Evolutionary conservation across 2,888 invertebrate species (phyloP), one percentile per base, ranked within the genome.

Genomic region (Melanargia galathea): DNA sequence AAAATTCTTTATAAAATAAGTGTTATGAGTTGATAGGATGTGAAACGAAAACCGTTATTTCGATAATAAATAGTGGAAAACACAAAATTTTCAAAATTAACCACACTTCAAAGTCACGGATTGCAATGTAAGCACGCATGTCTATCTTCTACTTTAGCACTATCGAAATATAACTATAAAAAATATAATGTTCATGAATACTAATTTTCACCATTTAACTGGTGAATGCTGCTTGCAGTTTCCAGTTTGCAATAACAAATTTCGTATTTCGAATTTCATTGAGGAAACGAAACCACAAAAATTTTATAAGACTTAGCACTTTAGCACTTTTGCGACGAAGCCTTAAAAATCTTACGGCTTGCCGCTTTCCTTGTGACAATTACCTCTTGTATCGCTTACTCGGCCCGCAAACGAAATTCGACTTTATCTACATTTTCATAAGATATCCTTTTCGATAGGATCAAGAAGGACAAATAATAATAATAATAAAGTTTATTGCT

Each of bases 101-200:
- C 89, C 84, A 77, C 84, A 87, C 86, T 81, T 77, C 75, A 75
- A 76, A 72, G 30, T 78, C 87, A 87, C 86, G 78, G 80, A 85
- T 79, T 86, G 90, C 86, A 87, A 84, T 81, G 78, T 80, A 77
- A 84, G 89, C 90, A 90, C 88, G 90, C 90, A 90, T 91, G 90
- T 82, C 83, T 84, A 82, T 83, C 81, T 82, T 78, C 70, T 78
- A n/a, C n/a, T n/a, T n/a, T n/a, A 81, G 89, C 87, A 90, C 89
- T 79, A 64, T 75, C 73, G 72, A 78, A 58, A 22, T 70, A 71
- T 71, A 68, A 74, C 69, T 65, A 63, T 71, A 76, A 69, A 71
- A 64, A 62, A 71, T 71, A 68, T 71, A 70, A 67, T 63, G 72
- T 74, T 78, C 79, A 78, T n/a, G n/a, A n/a, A n/a, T 82, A 87